Base-by-base conservation (phyloP, 2,113 vertebrate species). In the Perca fluviatilis region DNA sequence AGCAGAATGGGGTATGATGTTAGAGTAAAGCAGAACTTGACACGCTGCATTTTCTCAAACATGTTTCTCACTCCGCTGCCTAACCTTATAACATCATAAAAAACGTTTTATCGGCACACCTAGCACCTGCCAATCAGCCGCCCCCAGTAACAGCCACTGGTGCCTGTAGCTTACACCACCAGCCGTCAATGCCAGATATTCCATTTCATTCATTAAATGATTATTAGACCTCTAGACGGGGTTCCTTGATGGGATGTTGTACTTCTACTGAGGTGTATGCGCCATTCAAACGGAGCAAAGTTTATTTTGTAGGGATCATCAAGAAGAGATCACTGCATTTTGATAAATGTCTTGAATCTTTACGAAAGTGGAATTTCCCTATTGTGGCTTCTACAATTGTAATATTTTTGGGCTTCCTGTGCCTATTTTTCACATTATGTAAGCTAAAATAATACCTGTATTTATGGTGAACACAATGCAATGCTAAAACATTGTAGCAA, bases 191-290 rank as follows among this genome's bases (percentile, higher is more conserved):
- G 40, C 43, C 67, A 30, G 11, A 23, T 71, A 30, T 77, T 65
- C 9, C 11, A 58, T 63, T 64, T 74, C 40, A 81, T 40, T 71
- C 49, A 74, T 83, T 40, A 13, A 74, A 50, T 70, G 64, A 36
- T 56, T 25, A 76, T 46, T 7, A 43, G 47, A 13, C 43, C 33
- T 68, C 63, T n/a, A 46, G 36, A 46, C n/a, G 13, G 63, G n/a
- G 40, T 40, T 63, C 18, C 4, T 43, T n/a, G 21, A 49, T 65
- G 5, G 9, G 33, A 36, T 71, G 46, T 33, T 57, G 8, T 12
- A 27, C 62, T 40, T 30, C 40, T 43, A 10, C 11, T 27, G 27
- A 25, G 18, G 56, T 47, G 19, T 36, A 8, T 6, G 23, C 47
- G 25, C 27, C 4, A 19, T 61, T 61, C 47, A 62, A 49, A 21